phyloP scores from a whole-genome alignment of 2,797 vertebrate species.

The Ambastaia sidthimunki region DNA sequence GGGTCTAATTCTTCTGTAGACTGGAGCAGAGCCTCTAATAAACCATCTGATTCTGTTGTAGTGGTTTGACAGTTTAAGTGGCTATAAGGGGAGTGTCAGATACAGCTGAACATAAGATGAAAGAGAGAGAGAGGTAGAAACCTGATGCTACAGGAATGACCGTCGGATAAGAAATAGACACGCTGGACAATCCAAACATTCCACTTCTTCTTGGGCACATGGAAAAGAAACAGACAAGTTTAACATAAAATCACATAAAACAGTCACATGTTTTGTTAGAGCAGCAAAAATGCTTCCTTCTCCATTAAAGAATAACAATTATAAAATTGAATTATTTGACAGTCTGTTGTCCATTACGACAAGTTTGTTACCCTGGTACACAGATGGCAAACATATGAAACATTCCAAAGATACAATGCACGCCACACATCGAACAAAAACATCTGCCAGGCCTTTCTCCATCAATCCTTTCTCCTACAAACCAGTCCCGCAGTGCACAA shows the following conservation, averaged over 20 bases:
- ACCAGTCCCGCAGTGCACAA: not conserved
- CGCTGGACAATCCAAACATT: slow-evolving; percentile 67
- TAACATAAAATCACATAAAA: not conserved
- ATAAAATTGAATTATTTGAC: not conserved
- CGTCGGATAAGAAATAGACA: slow-evolving; percentile 73
- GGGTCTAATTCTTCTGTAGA: not conserved
- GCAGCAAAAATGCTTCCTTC: not conserved
- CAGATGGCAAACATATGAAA: not conserved
- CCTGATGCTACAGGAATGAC: slow-evolving; percentile 61
- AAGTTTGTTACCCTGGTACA: not conserved
- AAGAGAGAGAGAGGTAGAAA: slow-evolving; percentile 60
- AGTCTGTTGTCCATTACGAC: not conserved
- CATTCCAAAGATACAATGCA: slow-evolving; percentile 21
- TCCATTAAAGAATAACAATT: slow-evolving; percentile 2
- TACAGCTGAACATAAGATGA: slow-evolving; percentile 49
- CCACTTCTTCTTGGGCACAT: slow-evolving; percentile 51
- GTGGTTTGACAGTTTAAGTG: slow-evolving; percentile 13
- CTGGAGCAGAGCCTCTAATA: not conserved
- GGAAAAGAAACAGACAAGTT: not conserved
- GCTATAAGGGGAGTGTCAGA: slow-evolving; percentile 35
- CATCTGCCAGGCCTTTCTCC: slow-evolving; percentile 16
- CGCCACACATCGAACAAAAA: slow-evolving; percentile 28
- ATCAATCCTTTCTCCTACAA: slow-evolving; percentile 20
- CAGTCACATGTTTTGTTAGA: not conserved
- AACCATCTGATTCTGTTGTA: not conserved